These are phyloP conservation scores for Agelaius phoeniceus DNA, from an alignment of 2,113 vertebrate genomes.

Conservation along the genomic window DNA sequence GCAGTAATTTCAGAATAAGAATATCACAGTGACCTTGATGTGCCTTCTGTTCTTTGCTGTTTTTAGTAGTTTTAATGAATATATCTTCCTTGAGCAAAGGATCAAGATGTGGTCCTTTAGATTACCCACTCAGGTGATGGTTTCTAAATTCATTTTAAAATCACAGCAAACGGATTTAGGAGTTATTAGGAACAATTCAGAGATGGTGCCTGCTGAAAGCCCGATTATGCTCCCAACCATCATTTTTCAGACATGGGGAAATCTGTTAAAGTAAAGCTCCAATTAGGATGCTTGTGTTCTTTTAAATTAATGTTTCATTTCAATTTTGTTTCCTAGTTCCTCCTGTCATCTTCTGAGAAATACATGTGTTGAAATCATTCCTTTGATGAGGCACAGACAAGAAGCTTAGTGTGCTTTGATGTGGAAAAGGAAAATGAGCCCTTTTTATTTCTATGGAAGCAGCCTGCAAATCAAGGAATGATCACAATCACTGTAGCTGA, in stretches of 20 bases:
- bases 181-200: constrained; percentile 19
- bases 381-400: constrained; percentile 46
- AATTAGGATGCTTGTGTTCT: constrained; percentile 54
- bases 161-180: not conserved
- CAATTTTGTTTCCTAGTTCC: constrained; percentile 29
- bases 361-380: constrained; percentile 9
- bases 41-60: constrained; percentile 4
- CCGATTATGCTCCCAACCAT: constrained; percentile 40
- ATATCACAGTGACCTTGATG: constrained; percentile 27
- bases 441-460: constrained; percentile 3
- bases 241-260: constrained; percentile 13
- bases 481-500: not conserved
- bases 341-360: constrained; percentile 43
- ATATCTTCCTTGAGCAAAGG: constrained; percentile 2
- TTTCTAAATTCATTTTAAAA: constrained; percentile 43
- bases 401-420: constrained; percentile 55
- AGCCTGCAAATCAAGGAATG: not conserved
- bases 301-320: constrained; percentile 58
- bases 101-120: not conserved
- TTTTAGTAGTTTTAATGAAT: constrained; percentile 36
- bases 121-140: constrained; percentile 8
- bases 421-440: constrained; percentile 32
- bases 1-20: constrained; percentile 15
- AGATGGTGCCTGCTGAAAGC: not conserved
- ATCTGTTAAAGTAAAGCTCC: constrained; percentile 50